Percentiles rank a stretch among this genome's conserved stretches.
Conservation (phyloP, 2,113 vertebrate species). For the Melierax canorus region DNA sequence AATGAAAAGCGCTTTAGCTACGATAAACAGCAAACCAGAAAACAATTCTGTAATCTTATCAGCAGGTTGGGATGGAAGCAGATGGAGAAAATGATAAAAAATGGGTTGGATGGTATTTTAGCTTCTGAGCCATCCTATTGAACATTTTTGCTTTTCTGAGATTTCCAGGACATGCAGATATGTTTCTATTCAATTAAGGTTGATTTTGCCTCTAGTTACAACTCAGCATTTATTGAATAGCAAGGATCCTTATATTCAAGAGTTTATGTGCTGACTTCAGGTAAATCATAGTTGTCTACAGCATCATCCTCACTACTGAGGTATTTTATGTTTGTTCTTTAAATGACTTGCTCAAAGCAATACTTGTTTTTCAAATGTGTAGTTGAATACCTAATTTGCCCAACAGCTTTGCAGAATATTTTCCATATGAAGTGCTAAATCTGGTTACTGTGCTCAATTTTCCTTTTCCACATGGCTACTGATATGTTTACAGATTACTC, state of each 20-base stretch:
- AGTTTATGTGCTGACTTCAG: conserved; percentile 23
- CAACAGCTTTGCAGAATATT: not conserved
- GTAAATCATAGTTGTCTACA: conserved; percentile 20
- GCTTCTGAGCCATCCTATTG: not conserved
- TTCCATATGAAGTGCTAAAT: not conserved
- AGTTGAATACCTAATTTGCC: conserved; percentile 17
- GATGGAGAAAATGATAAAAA: conserved; percentile 27
- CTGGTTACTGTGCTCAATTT: not conserved
- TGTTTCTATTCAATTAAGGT: not conserved
- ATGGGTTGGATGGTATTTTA: not conserved
- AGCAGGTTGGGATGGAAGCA: not conserved
- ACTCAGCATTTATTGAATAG: not conserved
- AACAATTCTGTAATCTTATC: conserved; percentile 7
- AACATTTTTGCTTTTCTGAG: conserved; percentile 10
- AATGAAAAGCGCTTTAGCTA: not conserved
- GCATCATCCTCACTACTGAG: not conserved
- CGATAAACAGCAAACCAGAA: not conserved
- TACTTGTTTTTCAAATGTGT: conserved; percentile 1
- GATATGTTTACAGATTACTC: not conserved
- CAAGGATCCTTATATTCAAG: not conserved
- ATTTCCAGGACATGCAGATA: not conserved
- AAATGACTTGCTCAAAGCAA: conserved; percentile 25
- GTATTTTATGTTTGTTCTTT: conserved; percentile 39
- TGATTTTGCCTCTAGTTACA: conserved; percentile 24
- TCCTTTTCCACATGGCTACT: not conserved